phyloP scores from a whole-genome alignment of 2,113 vertebrate species.

The Nothobranchius kuhntae region DNA sequence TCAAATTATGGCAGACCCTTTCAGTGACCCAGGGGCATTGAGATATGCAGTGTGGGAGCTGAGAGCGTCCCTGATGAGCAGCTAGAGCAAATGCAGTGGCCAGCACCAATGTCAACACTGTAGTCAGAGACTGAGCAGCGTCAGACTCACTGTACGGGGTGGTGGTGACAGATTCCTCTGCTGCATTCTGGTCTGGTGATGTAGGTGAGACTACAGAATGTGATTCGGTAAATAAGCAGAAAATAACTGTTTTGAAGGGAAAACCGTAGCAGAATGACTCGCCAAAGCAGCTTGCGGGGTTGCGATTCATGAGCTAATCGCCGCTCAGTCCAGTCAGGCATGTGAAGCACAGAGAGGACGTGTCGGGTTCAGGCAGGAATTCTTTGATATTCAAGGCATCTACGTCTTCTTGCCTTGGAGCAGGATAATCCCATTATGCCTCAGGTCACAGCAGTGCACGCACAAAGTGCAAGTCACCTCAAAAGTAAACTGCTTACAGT shows the following conservation, averaged over 20 bases:
- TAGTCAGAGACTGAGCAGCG: slow-evolving; percentile 38
- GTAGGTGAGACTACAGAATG: slow-evolving; percentile 32
- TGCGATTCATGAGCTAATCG: slow-evolving; percentile 57
- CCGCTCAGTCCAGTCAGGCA: slow-evolving; percentile 54
- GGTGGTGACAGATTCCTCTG: slow-evolving; percentile 7
- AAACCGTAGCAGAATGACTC: slow-evolving; percentile 44
- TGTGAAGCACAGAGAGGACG: slow-evolving; percentile 53
- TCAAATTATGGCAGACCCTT: slow-evolving; percentile 74
- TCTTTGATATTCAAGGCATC: slow-evolving; percentile 70
- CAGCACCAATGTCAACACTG: slow-evolving; percentile 63
- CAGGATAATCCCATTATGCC: slow-evolving; percentile 72
- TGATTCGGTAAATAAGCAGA: slow-evolving; percentile 19
- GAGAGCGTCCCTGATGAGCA: slow-evolving; percentile 70
- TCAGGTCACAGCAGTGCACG: slow-evolving; percentile 57
- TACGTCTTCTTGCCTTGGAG: slow-evolving; percentile 56
- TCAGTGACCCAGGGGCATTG: slow-evolving; percentile 72
- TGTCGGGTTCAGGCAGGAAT: slow-evolving; percentile 61
- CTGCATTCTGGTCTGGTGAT: slow-evolving; percentile 3
- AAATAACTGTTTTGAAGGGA: slow-evolving; percentile 18
- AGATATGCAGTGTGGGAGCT: slow-evolving; percentile 72
- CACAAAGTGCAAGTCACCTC: slow-evolving; percentile 52
- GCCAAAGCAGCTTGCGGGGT: slow-evolving; percentile 34
- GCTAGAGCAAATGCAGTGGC: slow-evolving; percentile 51
- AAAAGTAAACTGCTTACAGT: slow-evolving; percentile 66
- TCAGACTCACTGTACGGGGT: slow-evolving; percentile 21